Conservation (phyloP, 2,797 vertebrate genomes). For the Alfaro cultratus region DNA sequence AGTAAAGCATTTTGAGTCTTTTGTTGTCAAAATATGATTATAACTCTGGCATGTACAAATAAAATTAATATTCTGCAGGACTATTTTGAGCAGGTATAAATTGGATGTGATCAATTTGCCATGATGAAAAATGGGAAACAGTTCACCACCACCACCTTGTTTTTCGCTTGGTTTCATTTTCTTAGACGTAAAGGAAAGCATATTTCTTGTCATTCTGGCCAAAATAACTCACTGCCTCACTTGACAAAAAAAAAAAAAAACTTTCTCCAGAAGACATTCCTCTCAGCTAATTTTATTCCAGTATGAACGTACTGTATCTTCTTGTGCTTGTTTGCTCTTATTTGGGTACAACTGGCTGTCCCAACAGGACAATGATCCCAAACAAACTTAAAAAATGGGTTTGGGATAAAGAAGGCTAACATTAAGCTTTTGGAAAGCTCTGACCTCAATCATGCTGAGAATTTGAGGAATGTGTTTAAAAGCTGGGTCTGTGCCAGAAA, state of each 20-base stretch:
- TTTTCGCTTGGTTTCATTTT: background rate
- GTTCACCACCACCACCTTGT: background rate
- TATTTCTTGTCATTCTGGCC: background rate
- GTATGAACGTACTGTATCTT: background rate
- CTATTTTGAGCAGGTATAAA: background rate
- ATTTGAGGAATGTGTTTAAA: background rate
- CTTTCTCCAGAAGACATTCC: background rate
- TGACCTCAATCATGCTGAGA: background rate
- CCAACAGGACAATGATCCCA: background rate
- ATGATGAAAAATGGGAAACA: background rate
- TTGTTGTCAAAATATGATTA: background rate
- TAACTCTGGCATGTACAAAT: background rate
- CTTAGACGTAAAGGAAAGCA: background rate
- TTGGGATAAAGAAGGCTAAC: slow-evolving; percentile 1
- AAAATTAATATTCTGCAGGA: background rate
- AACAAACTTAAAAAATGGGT: background rate
- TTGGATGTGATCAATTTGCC: background rate
- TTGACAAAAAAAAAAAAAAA: background rate
- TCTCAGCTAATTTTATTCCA: background rate
- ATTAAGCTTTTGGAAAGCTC: background rate
- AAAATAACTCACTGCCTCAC: background rate
- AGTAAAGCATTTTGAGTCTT: background rate
- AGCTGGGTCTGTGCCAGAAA: background rate
- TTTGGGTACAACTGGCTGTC: background rate
- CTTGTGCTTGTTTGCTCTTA: background rate